Base-by-base conservation (phyloP, 64 coral and sea anemone species). In the Cladopsammia gracilis region DNA sequence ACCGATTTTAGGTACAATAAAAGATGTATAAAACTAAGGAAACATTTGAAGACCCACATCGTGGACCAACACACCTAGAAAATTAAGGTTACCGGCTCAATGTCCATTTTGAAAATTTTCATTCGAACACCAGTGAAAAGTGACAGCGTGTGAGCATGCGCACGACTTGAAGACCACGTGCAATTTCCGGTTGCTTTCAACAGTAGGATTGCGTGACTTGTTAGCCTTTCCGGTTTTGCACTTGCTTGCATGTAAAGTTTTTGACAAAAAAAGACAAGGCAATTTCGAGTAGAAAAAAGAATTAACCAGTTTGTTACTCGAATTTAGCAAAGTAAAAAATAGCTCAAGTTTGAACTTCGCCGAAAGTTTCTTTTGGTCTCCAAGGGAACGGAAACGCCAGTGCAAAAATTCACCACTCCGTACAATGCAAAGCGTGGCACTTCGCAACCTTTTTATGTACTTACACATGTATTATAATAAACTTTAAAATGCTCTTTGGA, bases 141-240 rank as follows among this genome's bases (percentile, higher is more conserved):
- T 94, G 95, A 94, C 95, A 90, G 80, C 95, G 88, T 94, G 71
- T 79, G 86, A 75, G 68, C 95, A 97, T 90, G 92, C 95, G 91
- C 76, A 91, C 25, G 69, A 85, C 25, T 7, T 8, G 14, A 0
- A 81, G 0, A 16, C 64, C 14, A 56, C 61, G 80, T 84, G 44
- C 80, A 24, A 66, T 15, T 59, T 79, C 77, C 52, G 77, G 53
- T 78, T 7, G 8, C 50, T 78, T 58, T 78, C 52, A 78, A 78
- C 59, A 46, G 19, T 3, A n/a, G 25, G 11, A 47, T 67, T 48
- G 80, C 80, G 80, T 84, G 80, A 84, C 62, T 64, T 19, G 5
- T 1, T 56, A 64, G 19, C 18, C 18, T 53, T 76, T 11, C 7
- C 10, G 6, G 53, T 46, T 74, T 3, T 34, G 14, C 18, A 47